A percentile compares a stretch with the other conserved stretches of the same genome.
Evolutionary conservation across 2,888 invertebrate genomes (phyloP).

Genomic region (Brachyopa scutellaris): DNA sequence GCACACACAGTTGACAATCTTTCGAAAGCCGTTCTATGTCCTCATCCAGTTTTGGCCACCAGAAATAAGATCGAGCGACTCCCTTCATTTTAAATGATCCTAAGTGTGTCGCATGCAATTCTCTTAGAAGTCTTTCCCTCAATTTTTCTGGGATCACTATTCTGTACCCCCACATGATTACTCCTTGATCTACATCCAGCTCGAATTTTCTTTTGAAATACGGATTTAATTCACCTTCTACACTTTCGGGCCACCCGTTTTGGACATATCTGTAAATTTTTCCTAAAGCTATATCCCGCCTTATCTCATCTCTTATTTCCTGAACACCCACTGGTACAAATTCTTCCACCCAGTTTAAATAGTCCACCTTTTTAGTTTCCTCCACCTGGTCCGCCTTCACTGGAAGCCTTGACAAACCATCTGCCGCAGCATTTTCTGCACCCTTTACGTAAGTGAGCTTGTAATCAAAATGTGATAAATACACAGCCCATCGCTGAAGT

Average conservation of each 20-base stretch:
- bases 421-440: constrained; percentile 4
- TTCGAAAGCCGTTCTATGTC: background rate
- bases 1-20: constrained; percentile 7
- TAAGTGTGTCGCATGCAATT: too few relatives aligned
- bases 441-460: background rate
- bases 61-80: too few relatives aligned
- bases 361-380: background rate
- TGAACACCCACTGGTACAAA: background rate
- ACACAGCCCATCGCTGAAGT: constrained; percentile 2
- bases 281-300: background rate
- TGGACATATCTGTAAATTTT: constrained; percentile 3
- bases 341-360: constrained; percentile 5
- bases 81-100: too few relatives aligned
- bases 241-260: background rate
- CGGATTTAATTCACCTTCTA: background rate
- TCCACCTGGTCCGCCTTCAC: background rate
- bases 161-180: constrained; percentile 20
- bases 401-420: constrained; percentile 7
- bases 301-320: background rate
- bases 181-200: constrained; percentile 2
- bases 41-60: too few relatives aligned
- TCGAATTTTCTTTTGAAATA: background rate
- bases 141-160: too few relatives aligned
- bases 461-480: constrained; percentile 17
- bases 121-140: too few relatives aligned